Percentiles rank a stretch among this genome's conserved stretches.
These are phyloP conservation scores for Chaitophorus viminalis DNA, from an alignment of 2,888 invertebrate genomes.

Conservation along the genomic window DNA sequence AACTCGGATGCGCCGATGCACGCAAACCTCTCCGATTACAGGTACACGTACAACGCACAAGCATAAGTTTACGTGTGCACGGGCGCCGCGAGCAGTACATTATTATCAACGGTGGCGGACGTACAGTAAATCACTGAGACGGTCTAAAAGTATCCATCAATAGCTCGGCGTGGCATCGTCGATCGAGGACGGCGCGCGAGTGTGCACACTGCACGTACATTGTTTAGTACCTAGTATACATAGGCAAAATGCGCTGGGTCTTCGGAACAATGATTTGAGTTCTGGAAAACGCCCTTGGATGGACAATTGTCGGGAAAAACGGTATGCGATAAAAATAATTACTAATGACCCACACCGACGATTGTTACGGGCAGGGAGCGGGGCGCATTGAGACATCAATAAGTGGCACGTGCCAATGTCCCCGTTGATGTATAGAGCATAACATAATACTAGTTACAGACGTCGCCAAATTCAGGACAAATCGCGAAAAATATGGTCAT, in stretches of 20 bases:
- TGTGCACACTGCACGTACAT: not conserved
- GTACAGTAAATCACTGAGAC: slow-evolving; percentile 10
- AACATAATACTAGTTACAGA: slow-evolving; percentile 15
- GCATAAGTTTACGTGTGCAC: too few relatives aligned
- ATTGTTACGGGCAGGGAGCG: not conserved
- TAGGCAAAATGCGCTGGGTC: not conserved
- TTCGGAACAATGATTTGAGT: slow-evolving; percentile 16
- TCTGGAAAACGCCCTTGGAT: not conserved
- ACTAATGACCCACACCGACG: slow-evolving; percentile 2
- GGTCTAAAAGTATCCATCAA: not conserved
- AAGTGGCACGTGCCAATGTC: slow-evolving; percentile 41
- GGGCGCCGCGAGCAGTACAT: too few relatives aligned
- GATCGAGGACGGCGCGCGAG: slow-evolving; percentile 10
- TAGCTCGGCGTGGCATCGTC: not conserved
- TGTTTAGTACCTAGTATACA: not conserved
- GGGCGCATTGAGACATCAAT: not conserved
- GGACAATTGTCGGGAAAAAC: slow-evolving; percentile 4
- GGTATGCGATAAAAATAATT: not conserved
- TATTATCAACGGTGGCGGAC: slow-evolving; percentile 1
- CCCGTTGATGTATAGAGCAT: slow-evolving; percentile 50
- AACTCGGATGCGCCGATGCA: too few relatives aligned
- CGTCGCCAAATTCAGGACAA: slow-evolving; percentile 31
- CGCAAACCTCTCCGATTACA: too few relatives aligned
- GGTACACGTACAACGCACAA: too few relatives aligned
- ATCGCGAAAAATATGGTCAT: slow-evolving; percentile 2